These are phyloP conservation scores for Acleris laterana DNA, from an alignment of 2,888 invertebrate species.

Conservation along the genomic window DNA sequence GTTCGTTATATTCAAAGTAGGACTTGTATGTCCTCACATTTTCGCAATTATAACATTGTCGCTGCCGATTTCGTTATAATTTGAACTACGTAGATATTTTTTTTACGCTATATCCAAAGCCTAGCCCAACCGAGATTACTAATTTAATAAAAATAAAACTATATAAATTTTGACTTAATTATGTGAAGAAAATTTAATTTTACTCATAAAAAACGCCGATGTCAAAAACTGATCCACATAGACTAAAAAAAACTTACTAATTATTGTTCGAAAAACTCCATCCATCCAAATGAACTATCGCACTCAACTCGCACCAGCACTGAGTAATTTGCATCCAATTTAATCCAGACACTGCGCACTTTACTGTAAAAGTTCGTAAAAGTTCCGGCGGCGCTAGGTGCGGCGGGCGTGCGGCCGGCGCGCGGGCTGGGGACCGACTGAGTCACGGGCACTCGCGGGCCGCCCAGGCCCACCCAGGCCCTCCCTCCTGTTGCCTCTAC, in stretches of 20 bases:
- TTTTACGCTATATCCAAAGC: too few relatives aligned
- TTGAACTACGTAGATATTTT: too few relatives aligned
- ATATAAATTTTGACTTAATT: too few relatives aligned
- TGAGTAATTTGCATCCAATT: slow-evolving; percentile 60
- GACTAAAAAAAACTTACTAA: slow-evolving; percentile 27
- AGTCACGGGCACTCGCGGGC: slow-evolving; percentile 13
- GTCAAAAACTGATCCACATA: background rate
- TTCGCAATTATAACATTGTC: too few relatives aligned
- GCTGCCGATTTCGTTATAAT: too few relatives aligned
- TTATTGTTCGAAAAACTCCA: slow-evolving; percentile 21
- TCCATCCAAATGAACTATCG: slow-evolving; percentile 36
- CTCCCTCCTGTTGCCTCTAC: slow-evolving; percentile 37
- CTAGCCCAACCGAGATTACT: too few relatives aligned
- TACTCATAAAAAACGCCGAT: too few relatives aligned
- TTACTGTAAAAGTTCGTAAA: slow-evolving; percentile 35
- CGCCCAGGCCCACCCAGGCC: slow-evolving; percentile 13
- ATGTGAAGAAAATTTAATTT: background rate
- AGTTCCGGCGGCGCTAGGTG: slow-evolving; percentile 23
- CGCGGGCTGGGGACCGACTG: slow-evolving; percentile 19
- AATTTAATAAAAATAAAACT: too few relatives aligned
- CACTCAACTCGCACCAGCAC: slow-evolving; percentile 29
- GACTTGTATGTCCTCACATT: too few relatives aligned
- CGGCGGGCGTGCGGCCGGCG: slow-evolving; percentile 4
- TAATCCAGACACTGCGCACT: slow-evolving; percentile 49
- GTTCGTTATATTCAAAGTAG: too few relatives aligned